These are phyloP conservation scores for Galerucella pusilla DNA, from an alignment of 2,888 invertebrate species.

Conservation along the genomic window DNA sequence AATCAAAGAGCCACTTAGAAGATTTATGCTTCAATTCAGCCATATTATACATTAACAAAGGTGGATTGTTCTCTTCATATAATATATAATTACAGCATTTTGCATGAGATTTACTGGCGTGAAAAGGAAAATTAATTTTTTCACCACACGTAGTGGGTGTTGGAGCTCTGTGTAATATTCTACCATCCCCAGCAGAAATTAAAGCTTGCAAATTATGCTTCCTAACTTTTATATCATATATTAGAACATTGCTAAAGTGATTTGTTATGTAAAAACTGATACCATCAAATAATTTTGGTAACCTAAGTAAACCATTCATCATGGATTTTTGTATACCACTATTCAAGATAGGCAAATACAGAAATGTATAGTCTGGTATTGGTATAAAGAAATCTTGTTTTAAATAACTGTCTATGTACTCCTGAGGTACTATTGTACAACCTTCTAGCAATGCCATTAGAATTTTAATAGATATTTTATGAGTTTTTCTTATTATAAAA, in stretches of 20 bases:
- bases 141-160: slow-evolving; percentile 49
- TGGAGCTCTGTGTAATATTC: slow-evolving; percentile 53
- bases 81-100: slow-evolving; percentile 56
- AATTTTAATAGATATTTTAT: slow-evolving; percentile 52
- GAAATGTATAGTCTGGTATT: slow-evolving; percentile 45
- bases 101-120: slow-evolving; percentile 40
- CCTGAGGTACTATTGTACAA: slow-evolving; percentile 52
- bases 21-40: slow-evolving; percentile 55
- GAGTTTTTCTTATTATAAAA: slow-evolving; percentile 52
- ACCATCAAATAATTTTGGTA: slow-evolving; percentile 58
- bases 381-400: slow-evolving; percentile 46
- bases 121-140: slow-evolving; percentile 46
- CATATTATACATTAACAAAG: slow-evolving; percentile 54
- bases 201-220: slow-evolving; percentile 51
- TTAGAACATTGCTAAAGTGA: slow-evolving; percentile 42
- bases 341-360: slow-evolving; percentile 45
- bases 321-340: slow-evolving; percentile 50
- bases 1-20: slow-evolving; percentile 58
- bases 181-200: slow-evolving; percentile 55
- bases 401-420: slow-evolving; percentile 51
- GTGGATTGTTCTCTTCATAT: slow-evolving; percentile 52
- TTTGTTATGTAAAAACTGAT: slow-evolving; percentile 55
- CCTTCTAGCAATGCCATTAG: slow-evolving; percentile 55
- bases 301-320: slow-evolving; percentile 52
- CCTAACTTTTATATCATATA: slow-evolving; percentile 48